Percentiles rank a stretch among this genome's conserved stretches.
Conservation (phyloP, 2,888 invertebrate species). For the Lasioglossum oenotherae region DNA sequence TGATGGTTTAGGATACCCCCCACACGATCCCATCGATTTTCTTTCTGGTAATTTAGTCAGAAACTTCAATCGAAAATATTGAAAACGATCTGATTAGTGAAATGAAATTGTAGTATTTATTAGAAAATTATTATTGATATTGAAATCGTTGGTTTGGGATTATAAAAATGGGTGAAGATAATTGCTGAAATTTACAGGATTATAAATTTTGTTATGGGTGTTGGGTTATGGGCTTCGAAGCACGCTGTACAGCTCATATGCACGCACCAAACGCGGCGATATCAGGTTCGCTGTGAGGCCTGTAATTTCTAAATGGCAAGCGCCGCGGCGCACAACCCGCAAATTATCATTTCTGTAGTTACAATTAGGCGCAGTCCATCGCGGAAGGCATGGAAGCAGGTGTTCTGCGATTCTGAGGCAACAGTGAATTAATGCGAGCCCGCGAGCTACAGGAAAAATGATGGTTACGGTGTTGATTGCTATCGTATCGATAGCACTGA, state of each 20-base stretch:
- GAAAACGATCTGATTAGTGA: not conserved
- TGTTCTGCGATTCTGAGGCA: conserved; percentile 30
- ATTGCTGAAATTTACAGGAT: not conserved
- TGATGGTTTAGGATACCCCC: conserved; percentile 23
- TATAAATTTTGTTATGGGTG: conserved; percentile 17
- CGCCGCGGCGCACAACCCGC: conserved; percentile 23
- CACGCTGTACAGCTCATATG: not conserved
- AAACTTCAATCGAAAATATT: not conserved
- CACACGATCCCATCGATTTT: conserved; percentile 19
- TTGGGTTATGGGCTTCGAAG: conserved; percentile 29
- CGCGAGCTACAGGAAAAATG: conserved; percentile 38
- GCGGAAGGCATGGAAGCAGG: conserved; percentile 46
- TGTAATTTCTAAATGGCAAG: conserved; percentile 44
- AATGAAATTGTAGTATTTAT: too few species aligned
- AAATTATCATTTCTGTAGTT: conserved; percentile 43
- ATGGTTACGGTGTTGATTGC: conserved; percentile 57
- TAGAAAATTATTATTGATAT: not conserved
- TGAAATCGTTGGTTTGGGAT: not conserved
- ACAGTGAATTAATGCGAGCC: conserved; percentile 46
- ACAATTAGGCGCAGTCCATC: conserved; percentile 27
- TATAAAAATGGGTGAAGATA: not conserved
- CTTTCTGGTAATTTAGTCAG: conserved; percentile 1
- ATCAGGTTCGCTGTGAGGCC: conserved; percentile 12
- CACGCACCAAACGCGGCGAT: not conserved
- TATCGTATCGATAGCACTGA: conserved; percentile 63